A percentile compares a stretch with the other conserved stretches of the same genome.
These are phyloP conservation scores for Oxytorus armatus DNA, from an alignment of 2,888 invertebrate species.

Conservation along the genomic window DNA sequence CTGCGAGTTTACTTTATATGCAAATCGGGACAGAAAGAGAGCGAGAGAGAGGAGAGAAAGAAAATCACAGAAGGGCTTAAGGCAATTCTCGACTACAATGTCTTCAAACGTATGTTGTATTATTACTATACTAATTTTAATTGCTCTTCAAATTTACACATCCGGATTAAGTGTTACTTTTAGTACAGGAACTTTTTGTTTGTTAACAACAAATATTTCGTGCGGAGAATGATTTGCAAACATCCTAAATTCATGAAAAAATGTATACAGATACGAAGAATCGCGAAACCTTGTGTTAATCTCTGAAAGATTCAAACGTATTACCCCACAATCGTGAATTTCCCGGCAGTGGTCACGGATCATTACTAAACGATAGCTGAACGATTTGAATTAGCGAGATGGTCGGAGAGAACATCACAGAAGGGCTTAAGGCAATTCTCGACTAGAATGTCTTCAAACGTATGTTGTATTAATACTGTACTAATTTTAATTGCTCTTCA, in stretches of 20 bases:
- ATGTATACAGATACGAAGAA: neutral
- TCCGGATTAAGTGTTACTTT: too few relatives aligned
- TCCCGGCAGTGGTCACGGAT: conserved; percentile 67
- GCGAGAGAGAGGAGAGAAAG: conserved; percentile 71
- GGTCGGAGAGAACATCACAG: too few relatives aligned
- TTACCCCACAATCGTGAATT: conserved; percentile 16
- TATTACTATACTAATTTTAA: conserved; percentile 12
- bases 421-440: too few relatives aligned
- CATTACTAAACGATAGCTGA: conserved; percentile 74
- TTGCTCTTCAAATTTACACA: neutral
- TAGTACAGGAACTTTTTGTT: too few relatives aligned
- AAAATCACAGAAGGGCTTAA: conserved; percentile 63
- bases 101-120: conserved; percentile 2
- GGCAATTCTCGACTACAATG: conserved; percentile 36
- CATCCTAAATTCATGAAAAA: neutral
- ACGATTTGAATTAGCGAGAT: conserved; percentile 72
- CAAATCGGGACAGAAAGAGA: conserved; percentile 78
- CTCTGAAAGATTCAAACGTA: conserved; percentile 11
- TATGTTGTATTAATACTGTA: too few relatives aligned
- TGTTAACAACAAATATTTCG: too few relatives aligned
- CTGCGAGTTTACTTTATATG: conserved; percentile 82
- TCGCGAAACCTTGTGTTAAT: conserved; percentile 10
- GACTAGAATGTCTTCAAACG: too few relatives aligned
- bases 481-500: too few relatives aligned
- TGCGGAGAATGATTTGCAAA: neutral